Conservation (phyloP, 2,113 vertebrate species). For the Pseudopodoces humilis region DNA sequence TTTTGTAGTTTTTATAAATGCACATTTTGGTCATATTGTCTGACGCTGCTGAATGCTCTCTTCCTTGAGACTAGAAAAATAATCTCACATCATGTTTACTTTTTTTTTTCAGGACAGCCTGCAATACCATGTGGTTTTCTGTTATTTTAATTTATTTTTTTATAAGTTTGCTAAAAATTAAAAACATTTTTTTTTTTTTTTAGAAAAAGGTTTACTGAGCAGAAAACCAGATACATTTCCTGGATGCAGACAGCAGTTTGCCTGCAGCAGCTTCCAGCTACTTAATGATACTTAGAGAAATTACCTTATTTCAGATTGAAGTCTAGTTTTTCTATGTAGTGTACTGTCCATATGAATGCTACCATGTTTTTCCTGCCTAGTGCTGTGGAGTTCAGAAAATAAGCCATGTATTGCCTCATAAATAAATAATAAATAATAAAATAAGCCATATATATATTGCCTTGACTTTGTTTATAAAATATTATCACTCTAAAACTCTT, state of each 20-base stretch:
- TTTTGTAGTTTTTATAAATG: constrained; percentile 69
- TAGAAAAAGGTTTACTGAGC: not conserved
- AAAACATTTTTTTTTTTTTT: not conserved
- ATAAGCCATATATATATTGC: not conserved
- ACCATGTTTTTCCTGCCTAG: not conserved
- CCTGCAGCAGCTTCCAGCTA: not conserved
- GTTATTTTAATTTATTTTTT: not conserved
- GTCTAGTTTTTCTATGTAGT: not conserved
- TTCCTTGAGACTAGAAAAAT: constrained; percentile 14
- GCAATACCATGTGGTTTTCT: not conserved
- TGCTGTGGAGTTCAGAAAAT: not conserved
- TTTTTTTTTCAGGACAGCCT: not conserved
- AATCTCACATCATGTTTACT: not conserved
- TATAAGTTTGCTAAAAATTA: not conserved
- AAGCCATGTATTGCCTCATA: not conserved
- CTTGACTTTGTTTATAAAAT: not conserved
- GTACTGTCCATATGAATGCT: not conserved
- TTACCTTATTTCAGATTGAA: not conserved
- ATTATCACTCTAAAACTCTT: not conserved
- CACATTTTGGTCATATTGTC: constrained; percentile 43
- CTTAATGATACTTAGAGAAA: constrained; percentile 5
- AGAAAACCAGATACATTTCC: not conserved
- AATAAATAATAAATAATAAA: not conserved
- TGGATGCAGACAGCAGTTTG: not conserved
- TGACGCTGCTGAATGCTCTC: constrained; percentile 29